Base-by-base conservation (phyloP, 2,888 invertebrate species). In the Ichneumon xanthorius region DNA sequence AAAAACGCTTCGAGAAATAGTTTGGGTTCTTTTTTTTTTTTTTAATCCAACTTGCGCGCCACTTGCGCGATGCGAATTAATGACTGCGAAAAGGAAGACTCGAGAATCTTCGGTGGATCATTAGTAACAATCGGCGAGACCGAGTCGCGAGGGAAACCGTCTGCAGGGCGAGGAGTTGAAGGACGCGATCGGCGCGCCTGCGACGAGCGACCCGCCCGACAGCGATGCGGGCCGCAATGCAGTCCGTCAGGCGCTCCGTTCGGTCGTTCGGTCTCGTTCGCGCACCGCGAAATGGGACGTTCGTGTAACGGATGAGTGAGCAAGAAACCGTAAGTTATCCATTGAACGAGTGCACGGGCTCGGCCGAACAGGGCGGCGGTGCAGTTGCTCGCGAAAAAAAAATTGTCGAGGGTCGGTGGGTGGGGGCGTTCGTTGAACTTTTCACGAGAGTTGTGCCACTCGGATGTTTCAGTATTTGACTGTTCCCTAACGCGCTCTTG, bases 391-490 rank as follows among this genome's bases (percentile, higher is more conserved):
- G 87, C 80, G 53, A 40, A 58, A 88, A 87, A 90, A 87, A 89
- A 89, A 85, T 33, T 53, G 37, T 58, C 16, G 55, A 40, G 67
- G 37, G 7, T n/a, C 6, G 5, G 33, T 2, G 11, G 11, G 40
- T 67, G 84, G 86, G 16, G 87, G 84, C 88, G 93, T 92, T 91
- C 93, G 90, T 92, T 92, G 92, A 93, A 93, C 93, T 88, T 86
- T 48, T 16, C 78, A 82, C 86, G 85, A 84, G 85, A 61, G 63
- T 63, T 82, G 71, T 90, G 90, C 90, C 90, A 89, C 89, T 90
- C 88, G 88, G 88, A 89, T 89, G 91, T 92, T 92, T 92, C 91
- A 90, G 92, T 92, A 93, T 93, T 93, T 93, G 92, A 93, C 93
- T 93, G 93, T 93, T 92, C 92, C 89, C 89, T 89, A 90, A 89